These are phyloP conservation scores for Druceiella hillmani DNA, from an alignment of 2,888 invertebrate species.

Conservation along the genomic window DNA sequence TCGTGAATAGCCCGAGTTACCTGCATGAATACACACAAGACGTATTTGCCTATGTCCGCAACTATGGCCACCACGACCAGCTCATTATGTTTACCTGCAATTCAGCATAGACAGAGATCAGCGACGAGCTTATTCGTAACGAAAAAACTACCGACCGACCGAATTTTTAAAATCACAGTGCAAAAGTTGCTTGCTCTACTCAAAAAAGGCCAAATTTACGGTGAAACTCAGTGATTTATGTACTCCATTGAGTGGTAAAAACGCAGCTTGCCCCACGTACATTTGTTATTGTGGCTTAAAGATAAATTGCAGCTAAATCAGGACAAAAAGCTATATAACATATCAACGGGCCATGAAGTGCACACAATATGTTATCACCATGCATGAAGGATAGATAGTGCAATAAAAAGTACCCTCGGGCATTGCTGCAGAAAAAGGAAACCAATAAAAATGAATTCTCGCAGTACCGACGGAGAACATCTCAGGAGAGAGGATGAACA, in stretches of 20 bases:
- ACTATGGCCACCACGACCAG: conserved; percentile 27
- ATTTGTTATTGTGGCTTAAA: conserved; percentile 27
- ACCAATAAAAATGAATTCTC: conserved; percentile 4
- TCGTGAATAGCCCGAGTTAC: conserved; percentile 24
- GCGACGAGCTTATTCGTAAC: conserved; percentile 15
- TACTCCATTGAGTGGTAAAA: conserved; percentile 22
- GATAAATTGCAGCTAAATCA: conserved; percentile 27
- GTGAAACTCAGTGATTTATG: conserved; percentile 23
- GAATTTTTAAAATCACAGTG: conserved; percentile 26
- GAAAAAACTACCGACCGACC: conserved; percentile 24
- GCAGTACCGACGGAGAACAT: conserved; percentile 19
- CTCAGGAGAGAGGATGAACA: too few species aligned
- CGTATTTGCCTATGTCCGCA: conserved; percentile 28
- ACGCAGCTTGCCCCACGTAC: conserved; percentile 15
- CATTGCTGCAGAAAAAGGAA: conserved; percentile 9
- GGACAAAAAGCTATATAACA: conserved; percentile 22
- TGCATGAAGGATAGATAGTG: conserved; percentile 26
- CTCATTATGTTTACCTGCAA: conserved; percentile 25
- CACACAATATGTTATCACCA: conserved; percentile 12
- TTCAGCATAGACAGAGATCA: conserved; percentile 27
- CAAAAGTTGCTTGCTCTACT: conserved; percentile 22
- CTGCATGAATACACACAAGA: conserved; percentile 27
- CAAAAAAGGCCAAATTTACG: conserved; percentile 23
- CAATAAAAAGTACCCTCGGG: too few species aligned
- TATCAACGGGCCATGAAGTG: conserved; percentile 10